A percentile compares a stretch with the other conserved stretches of the same genome.
Evolutionary conservation across 2,113 vertebrate genomes (phyloP).

Genomic region (Recurvirostra avosetta): DNA sequence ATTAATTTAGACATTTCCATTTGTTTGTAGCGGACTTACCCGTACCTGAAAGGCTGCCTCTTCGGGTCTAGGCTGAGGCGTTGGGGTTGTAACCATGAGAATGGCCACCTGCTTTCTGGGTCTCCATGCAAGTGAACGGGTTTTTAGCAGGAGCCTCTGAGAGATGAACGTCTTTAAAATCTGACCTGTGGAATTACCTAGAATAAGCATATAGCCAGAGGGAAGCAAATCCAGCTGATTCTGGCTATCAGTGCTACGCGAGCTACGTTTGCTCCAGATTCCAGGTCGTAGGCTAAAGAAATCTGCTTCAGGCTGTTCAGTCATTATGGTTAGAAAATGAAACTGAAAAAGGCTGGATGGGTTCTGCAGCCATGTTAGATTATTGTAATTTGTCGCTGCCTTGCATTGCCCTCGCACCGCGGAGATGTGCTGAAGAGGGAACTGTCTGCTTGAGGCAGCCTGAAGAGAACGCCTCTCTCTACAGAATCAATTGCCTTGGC

Average conservation of each 20-base stretch:
- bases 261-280: neutral
- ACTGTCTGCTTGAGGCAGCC: neutral
- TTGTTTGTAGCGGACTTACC: neutral
- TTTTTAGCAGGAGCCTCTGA: neutral
- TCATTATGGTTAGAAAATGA: neutral
- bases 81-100: neutral
- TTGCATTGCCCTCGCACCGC: neutral
- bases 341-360: neutral
- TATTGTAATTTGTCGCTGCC: neutral
- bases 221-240: neutral
- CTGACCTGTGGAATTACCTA: neutral
- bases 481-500: neutral
- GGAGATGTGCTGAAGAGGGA: neutral
- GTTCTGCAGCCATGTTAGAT: neutral
- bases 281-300: neutral
- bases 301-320: neutral
- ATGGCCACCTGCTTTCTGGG: neutral
- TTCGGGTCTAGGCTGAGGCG: neutral
- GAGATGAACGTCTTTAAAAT: neutral
- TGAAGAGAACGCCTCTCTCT: neutral
- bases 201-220: neutral
- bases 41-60: neutral
- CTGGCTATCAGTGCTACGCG: accelerated
- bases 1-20: neutral
- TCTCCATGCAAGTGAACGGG: accelerated